phyloP scores from a whole-genome alignment of 2,888 invertebrate genomes.

The Xylocampa areola region DNA sequence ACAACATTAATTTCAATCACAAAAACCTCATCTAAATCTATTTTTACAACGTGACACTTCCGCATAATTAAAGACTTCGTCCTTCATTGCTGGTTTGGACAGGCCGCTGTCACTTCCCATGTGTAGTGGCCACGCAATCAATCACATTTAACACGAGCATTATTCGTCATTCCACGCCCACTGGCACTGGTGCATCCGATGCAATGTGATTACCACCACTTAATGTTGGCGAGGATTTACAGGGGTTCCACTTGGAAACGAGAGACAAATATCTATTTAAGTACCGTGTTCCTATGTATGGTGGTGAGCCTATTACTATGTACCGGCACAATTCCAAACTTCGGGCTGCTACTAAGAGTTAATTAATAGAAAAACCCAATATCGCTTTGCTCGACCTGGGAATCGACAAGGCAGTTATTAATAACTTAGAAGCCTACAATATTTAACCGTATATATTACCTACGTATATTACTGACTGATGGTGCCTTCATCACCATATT shows the following conservation, averaged over 20 bases:
- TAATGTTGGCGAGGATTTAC: constrained; percentile 18
- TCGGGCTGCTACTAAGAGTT: no score
- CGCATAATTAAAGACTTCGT: background rate
- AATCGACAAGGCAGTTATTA: no score
- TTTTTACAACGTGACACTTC: background rate
- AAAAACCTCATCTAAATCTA: background rate
- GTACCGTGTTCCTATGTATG: no score
- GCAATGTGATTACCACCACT: constrained; percentile 41
- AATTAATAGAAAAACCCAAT: no score
- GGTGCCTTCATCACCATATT: no score
- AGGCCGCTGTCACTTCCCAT: constrained; percentile 26
- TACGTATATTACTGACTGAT: no score
- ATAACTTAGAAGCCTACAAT: no score
- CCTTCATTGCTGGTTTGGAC: constrained; percentile 26
- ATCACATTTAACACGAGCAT: constrained; percentile 44
- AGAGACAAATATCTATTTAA: background rate
- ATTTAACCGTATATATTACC: no score
- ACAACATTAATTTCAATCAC: background rate
- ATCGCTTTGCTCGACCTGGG: no score
- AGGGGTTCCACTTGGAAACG: constrained; percentile 28
- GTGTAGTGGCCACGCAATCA: constrained; percentile 34
- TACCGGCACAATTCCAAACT: no score
- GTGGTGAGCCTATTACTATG: no score
- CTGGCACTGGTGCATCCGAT: constrained; percentile 37
- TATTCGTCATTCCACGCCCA: constrained; percentile 40